These are phyloP conservation scores for Corvus cornix DNA, from an alignment of 2,113 vertebrate species.

Conservation along the genomic window DNA sequence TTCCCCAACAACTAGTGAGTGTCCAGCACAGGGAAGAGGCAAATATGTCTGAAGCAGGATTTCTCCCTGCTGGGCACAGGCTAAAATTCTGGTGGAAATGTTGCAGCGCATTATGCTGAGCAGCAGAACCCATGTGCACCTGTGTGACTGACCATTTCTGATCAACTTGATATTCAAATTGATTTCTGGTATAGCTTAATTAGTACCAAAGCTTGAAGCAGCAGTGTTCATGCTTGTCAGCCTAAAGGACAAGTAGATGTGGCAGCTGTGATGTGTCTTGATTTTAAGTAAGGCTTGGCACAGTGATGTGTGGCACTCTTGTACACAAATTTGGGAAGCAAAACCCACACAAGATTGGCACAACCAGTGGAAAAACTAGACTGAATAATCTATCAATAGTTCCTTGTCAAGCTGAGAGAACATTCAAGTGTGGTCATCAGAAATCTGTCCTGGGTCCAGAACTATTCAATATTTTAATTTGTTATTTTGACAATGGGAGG, in stretches of 20 bases:
- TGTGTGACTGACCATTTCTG: not conserved
- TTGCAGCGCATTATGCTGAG: not conserved
- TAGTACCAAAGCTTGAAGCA: not conserved
- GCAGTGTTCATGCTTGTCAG: not conserved
- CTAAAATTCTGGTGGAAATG: not conserved
- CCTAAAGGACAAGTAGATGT: not conserved
- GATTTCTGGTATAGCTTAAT: not conserved
- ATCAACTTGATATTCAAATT: not conserved
- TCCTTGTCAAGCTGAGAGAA: constrained; percentile 18
- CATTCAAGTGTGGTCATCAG: constrained; percentile 4
- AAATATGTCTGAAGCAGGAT: not conserved
- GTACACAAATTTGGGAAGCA: not conserved
- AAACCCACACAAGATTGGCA: not conserved
- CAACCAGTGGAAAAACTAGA: not conserved
- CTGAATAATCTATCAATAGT: constrained; percentile 1
- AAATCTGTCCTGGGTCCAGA: constrained; percentile 19
- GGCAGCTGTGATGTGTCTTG: not conserved
- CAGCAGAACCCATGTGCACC: not conserved
- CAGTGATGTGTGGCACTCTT: not conserved
- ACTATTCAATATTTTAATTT: constrained; percentile 4
- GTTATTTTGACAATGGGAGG: constrained; percentile 11
- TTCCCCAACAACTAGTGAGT: not conserved
- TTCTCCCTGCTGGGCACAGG: not conserved
- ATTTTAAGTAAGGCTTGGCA: constrained; percentile 2
- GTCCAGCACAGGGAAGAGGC: not conserved